Evolutionary conservation across 2,113 vertebrate genomes (phyloP), one percentile per base, ranked within the genome.

Genomic region (Atherinomorus stipes): DNA sequence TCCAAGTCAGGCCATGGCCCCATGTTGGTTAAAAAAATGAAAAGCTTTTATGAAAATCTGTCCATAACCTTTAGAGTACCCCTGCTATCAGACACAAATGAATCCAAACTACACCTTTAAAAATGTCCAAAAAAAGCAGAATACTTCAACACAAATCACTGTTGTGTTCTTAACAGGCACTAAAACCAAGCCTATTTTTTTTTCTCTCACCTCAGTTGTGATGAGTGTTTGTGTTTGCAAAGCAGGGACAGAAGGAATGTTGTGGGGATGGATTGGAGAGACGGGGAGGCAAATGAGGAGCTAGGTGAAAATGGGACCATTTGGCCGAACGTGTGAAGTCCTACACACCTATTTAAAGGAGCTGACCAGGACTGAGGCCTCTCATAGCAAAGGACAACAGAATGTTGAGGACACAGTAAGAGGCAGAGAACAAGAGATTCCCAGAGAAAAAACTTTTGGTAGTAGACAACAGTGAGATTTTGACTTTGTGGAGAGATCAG

Each of bases 331-430:
- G 92, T 93, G 93, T 92, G 90, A 94, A 93, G 72, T 70, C 67
- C 47, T 63, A 83, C 88, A 90, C 92, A 93, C 92, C 88, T 93
- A 94, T 93, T 84, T 93, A 93, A 92, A 49, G 64, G 64, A 81
- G 53, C 53, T 11, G 31, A 1, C 53, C 72, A 21, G 28, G 12
- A 13, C 28, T 19, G 34, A 42, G 71, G 64, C 69, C 78, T 86
- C 59, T 80, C 57, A 50, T 10, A 38, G 65, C 58, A 37, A 58
- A 72, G 37, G 5, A 60, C 66, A 49, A 34, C 40, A 28, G 22
- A 67, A 52, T 22, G 44, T 19, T 2, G 38, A 31, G 64, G 68
- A 38, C 40, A 10, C 18, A 61, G 15, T 19, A 0, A 54, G n/a
- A 59, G 21, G 5, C 26, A n/a, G 56, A 22, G 50, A 18, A 38